Evolutionary conservation across 2,113 vertebrate genomes (phyloP).

Genomic region (Cyprinus carpio): DNA sequence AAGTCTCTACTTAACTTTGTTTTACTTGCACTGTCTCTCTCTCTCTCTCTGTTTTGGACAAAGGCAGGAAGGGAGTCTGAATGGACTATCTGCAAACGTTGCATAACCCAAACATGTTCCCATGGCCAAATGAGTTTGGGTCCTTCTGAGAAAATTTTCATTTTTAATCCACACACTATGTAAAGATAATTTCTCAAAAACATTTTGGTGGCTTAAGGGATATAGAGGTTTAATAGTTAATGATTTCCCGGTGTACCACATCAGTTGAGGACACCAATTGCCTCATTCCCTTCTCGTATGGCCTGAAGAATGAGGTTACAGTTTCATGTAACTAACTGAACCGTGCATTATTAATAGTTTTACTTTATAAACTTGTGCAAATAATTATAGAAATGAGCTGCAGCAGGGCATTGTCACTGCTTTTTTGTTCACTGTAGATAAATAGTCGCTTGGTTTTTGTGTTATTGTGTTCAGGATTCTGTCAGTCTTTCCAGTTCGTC

Average conservation of each 20-base stretch:
- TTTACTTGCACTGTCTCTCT: background rate
- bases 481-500: background rate
- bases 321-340: background rate
- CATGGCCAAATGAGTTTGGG: slow-evolving; percentile 59
- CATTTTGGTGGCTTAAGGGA: background rate
- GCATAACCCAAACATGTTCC: slow-evolving; percentile 72
- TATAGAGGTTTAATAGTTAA: background rate
- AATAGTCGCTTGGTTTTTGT: background rate
- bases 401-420: background rate
- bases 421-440: background rate
- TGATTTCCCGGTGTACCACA: slow-evolving; percentile 33
- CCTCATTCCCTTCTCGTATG: background rate
- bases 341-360: background rate
- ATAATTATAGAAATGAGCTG: background rate
- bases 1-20: slow-evolving; percentile 9
- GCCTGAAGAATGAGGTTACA: background rate
- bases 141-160: slow-evolving; percentile 67
- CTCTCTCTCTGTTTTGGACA: slow-evolving; percentile 65
- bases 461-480: background rate
- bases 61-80: slow-evolving; percentile 80
- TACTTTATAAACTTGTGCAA: background rate
- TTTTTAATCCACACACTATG: slow-evolving; percentile 57
- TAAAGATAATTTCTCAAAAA: slow-evolving; percentile 57
- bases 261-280: slow-evolving; percentile 14
- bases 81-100: slow-evolving; percentile 74